Conservation (phyloP, 2,113 vertebrate genomes). For the Paralichthys olivaceus region DNA sequence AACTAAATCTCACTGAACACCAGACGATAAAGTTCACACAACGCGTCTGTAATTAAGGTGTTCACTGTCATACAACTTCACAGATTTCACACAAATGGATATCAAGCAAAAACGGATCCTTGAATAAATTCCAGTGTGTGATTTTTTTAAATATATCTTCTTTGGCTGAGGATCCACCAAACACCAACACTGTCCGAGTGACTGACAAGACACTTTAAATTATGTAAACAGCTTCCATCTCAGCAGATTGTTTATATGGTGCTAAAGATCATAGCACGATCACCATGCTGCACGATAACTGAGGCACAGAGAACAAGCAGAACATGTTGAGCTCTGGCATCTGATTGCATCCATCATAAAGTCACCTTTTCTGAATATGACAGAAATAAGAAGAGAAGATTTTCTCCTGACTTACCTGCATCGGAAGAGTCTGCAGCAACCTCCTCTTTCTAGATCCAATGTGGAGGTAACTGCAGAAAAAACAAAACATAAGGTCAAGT, state of each 20-base stretch:
- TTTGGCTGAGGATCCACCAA: neutral
- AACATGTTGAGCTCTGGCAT: neutral
- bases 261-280: slow-evolving; percentile 7
- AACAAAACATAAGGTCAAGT: slow-evolving; percentile 5
- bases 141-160: neutral
- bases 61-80: neutral
- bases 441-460: slow-evolving; percentile 91
- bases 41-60: neutral
- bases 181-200: neutral
- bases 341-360: neutral
- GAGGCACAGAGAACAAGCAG: neutral
- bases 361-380: neutral
- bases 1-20: neutral
- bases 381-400: neutral
- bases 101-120: neutral
- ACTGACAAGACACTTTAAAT: slow-evolving; percentile 4
- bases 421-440: slow-evolving; percentile 79
- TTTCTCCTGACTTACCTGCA: slow-evolving; percentile 79
- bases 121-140: neutral
- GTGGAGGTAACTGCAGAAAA: slow-evolving; percentile 87
- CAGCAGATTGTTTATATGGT: slow-evolving; percentile 12
- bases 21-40: neutral
- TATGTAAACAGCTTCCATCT: slow-evolving; percentile 26
- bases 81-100: neutral
- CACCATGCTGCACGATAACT: neutral